These are phyloP conservation scores for Caenorhabditis becei DNA, from an alignment of 2,888 invertebrate genomes.

Conservation along the genomic window DNA sequence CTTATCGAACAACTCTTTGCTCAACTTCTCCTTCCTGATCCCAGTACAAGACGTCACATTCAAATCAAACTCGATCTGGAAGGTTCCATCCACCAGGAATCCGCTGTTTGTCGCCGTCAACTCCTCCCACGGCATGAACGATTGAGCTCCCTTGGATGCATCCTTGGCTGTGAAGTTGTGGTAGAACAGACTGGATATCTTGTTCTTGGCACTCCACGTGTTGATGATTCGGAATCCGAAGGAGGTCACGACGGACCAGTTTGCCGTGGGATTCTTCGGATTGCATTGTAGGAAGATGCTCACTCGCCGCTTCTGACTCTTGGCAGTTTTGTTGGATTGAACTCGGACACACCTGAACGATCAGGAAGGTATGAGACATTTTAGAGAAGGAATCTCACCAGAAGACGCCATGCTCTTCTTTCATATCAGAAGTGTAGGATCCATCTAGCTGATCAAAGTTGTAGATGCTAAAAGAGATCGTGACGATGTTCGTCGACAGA, in stretches of 20 bases:
- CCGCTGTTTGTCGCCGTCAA: slow-evolving; percentile 1
- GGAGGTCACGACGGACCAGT: slow-evolving; percentile 25
- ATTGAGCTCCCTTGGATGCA: slow-evolving; percentile 1
- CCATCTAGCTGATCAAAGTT: slow-evolving; percentile 51
- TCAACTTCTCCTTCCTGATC: slow-evolving; percentile 16
- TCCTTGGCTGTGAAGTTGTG: slow-evolving; percentile 30
- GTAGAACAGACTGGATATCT: slow-evolving; percentile 15
- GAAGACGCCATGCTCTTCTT: slow-evolving; percentile 22
- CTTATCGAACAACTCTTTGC: slow-evolving; percentile 7
- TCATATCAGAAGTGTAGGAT: slow-evolving; percentile 30
- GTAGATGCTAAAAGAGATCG: slow-evolving; percentile 30
- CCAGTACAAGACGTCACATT: slow-evolving; percentile 19
- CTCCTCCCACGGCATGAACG: slow-evolving; percentile 31
- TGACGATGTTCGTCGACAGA: slow-evolving; percentile 37
- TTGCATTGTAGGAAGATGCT: slow-evolving; percentile 32
- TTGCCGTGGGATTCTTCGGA: slow-evolving; percentile 14
- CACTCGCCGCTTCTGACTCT: slow-evolving; percentile 23
- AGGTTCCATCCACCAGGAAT: slow-evolving; percentile 24
- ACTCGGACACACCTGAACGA: slow-evolving; percentile 43
- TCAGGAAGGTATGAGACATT: not conserved
- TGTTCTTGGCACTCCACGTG: slow-evolving; percentile 26
- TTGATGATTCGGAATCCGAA: slow-evolving; percentile 41
- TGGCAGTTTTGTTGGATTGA: slow-evolving; percentile 30
- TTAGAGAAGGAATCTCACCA: slow-evolving; percentile 9
- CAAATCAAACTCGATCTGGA: slow-evolving; percentile 36